Evolutionary conservation across 2,888 invertebrate species (phyloP).

Genomic region (Tetrapedia diversipes): DNA sequence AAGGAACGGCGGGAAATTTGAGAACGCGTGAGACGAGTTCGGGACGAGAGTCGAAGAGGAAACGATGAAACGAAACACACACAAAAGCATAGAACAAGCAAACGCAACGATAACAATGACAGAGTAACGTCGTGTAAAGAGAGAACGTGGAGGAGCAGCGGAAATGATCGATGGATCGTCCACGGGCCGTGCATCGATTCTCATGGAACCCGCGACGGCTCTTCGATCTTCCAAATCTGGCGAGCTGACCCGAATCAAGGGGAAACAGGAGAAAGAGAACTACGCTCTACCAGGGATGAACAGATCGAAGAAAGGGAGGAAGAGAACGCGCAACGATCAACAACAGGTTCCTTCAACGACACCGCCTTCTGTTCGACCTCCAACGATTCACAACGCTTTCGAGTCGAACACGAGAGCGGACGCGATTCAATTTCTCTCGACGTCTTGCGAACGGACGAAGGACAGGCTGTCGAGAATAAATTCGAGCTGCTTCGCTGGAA

Average conservation of each 20-base stretch:
- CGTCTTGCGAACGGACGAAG: constrained; percentile 53
- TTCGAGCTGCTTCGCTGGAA: too few species aligned
- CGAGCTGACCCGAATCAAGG: neutral
- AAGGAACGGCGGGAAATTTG: neutral
- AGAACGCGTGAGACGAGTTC: neutral
- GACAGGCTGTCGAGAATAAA: too few species aligned
- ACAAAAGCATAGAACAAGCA: neutral
- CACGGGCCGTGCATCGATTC: constrained; percentile 10
- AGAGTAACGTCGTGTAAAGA: neutral
- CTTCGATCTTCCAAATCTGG: constrained; percentile 10
- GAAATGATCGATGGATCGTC: neutral
- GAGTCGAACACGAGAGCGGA: constrained; percentile 12
- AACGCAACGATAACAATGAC: neutral
- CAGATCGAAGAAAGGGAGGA: constrained; percentile 19
- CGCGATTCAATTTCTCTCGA: constrained; percentile 14
- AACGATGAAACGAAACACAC: neutral
- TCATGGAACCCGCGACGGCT: neutral
- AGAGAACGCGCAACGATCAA: constrained; percentile 19
- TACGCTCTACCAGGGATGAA: neutral
- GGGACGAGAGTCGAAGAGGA: neutral
- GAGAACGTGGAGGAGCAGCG: neutral
- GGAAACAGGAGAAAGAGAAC: neutral
- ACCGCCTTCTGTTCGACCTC: constrained; percentile 28
- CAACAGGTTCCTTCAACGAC: constrained; percentile 26
- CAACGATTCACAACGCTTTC: constrained; percentile 2